These are phyloP conservation scores for Drosophila melanica DNA, from an alignment of 1,140 invertebrate genomes.

Conservation along the genomic window DNA sequence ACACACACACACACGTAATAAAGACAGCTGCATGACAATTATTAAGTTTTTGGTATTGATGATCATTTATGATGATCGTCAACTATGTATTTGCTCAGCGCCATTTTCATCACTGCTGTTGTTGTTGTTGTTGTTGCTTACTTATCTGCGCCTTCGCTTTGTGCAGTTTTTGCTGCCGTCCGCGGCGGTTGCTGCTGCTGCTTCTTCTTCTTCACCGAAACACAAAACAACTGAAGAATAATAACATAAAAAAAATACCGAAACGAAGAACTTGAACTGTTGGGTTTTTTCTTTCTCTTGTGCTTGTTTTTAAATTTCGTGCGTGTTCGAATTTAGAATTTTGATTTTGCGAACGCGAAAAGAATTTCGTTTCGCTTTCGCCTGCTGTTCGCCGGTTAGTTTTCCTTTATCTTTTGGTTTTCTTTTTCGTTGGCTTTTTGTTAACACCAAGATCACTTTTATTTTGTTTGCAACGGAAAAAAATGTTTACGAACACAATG, in stretches of 20 bases:
- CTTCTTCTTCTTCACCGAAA: conserved; percentile 37
- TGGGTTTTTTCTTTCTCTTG: conserved; percentile 20
- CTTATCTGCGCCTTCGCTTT: conserved; percentile 68
- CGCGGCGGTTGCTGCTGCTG: conserved; percentile 26
- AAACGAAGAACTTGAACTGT: conserved; percentile 41
- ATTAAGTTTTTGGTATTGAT: background rate
- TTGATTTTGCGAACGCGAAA: conserved; percentile 60
- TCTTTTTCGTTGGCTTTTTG: conserved; percentile 17
- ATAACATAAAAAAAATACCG: conserved; percentile 69
- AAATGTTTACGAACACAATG: conserved; percentile 76
- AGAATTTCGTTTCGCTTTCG: conserved; percentile 38
- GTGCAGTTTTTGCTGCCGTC: conserved; percentile 47
- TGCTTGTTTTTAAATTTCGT: conserved; percentile 27
- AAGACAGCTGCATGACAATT: conserved; percentile 15
- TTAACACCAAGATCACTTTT: conserved; percentile 55
- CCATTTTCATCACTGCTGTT: conserved; percentile 24
- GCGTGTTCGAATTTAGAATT: conserved; percentile 71
- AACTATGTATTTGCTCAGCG: conserved; percentile 9
- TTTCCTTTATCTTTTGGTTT: conserved; percentile 14
- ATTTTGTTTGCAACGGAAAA: conserved; percentile 50
- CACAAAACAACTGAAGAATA: conserved; percentile 62
- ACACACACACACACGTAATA: conserved; percentile 5
- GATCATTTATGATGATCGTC: conserved; percentile 6
- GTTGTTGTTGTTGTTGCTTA: conserved; percentile 51
- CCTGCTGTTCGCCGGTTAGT: conserved; percentile 51